A percentile compares a stretch with the other conserved stretches of the same genome.
phyloP scores from a whole-genome alignment of 1,140 invertebrate species.

The Drosophila kikkawai region DNA sequence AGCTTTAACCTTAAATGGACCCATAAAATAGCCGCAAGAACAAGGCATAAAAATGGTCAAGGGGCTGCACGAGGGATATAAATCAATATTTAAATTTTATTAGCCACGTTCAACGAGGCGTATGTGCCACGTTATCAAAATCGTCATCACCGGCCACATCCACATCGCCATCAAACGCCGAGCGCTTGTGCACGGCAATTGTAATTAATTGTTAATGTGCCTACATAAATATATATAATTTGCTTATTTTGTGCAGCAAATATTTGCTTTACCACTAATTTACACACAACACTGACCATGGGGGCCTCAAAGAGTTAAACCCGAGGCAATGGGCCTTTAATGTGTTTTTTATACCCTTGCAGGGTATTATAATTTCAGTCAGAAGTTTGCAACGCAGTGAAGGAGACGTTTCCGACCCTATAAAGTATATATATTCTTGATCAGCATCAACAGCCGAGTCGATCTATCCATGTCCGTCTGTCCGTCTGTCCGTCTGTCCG shows the following conservation, averaged over 20 bases:
- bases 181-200: constrained; percentile 37
- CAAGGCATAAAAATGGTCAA: constrained; percentile 43
- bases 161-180: constrained; percentile 6
- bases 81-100: constrained; percentile 80
- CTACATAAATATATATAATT: constrained; percentile 65
- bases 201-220: constrained; percentile 76
- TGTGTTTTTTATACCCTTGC: constrained; percentile 44
- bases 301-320: constrained; percentile 25
- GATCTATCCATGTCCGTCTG: no score
- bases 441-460: no score
- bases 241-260: constrained; percentile 53
- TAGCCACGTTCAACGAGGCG: constrained; percentile 54
- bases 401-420: no score
- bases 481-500: no score
- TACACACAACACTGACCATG: constrained; percentile 45
- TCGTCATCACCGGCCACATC: constrained; percentile 20
- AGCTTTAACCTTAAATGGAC: constrained; percentile 16
- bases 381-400: no score
- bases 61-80: constrained; percentile 43
- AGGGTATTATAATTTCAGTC: no score
- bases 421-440: no score
- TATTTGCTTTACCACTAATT: constrained; percentile 66
- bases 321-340: constrained; percentile 28
- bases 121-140: constrained; percentile 62
- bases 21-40: constrained; percentile 56